Percentiles rank a stretch among this genome's conserved stretches.
Conservation (phyloP, 1,140 invertebrate genomes). For the Galleria mellonella region DNA sequence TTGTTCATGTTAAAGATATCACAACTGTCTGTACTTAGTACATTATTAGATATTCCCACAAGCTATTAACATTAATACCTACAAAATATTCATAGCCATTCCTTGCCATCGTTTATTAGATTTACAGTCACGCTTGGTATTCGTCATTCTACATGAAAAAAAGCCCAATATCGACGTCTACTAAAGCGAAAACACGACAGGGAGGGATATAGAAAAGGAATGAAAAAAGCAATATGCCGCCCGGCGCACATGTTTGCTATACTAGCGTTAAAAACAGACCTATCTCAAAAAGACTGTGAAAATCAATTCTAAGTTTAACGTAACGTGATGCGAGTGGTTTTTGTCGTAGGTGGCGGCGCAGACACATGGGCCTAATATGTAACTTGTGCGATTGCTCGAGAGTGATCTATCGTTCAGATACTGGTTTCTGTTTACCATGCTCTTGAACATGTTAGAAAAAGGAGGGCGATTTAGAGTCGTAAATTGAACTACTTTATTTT, state of each 20-base stretch:
- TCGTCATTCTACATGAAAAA: conserved; percentile 20
- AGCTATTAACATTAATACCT: no score
- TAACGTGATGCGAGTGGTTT: conserved; percentile 35
- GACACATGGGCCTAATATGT: conserved; percentile 48
- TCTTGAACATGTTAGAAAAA: no score
- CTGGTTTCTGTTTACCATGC: conserved; percentile 16
- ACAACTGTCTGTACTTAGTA: no score
- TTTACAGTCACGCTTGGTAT: conserved; percentile 18
- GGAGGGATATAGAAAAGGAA: conserved; percentile 36
- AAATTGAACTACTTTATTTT: no score
- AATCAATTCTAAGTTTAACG: conserved; percentile 61
- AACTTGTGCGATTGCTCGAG: conserved; percentile 31
- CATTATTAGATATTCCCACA: no score
- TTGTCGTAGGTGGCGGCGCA: conserved; percentile 23
- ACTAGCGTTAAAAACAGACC: conserved; percentile 40
- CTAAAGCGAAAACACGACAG: conserved; percentile 33
- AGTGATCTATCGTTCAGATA: conserved; percentile 28
- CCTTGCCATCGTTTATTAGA: conserved; percentile 12
- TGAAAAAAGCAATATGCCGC: conserved; percentile 57
- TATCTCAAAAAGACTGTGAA: conserved; percentile 34
- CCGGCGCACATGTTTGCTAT: conserved; percentile 41
- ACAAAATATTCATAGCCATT: not conserved
- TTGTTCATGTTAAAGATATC: no score
- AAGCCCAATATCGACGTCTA: conserved; percentile 34
- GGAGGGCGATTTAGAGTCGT: no score